Base-by-base conservation (phyloP, 2,888 invertebrate species). In the Phaonia tiefii region DNA sequence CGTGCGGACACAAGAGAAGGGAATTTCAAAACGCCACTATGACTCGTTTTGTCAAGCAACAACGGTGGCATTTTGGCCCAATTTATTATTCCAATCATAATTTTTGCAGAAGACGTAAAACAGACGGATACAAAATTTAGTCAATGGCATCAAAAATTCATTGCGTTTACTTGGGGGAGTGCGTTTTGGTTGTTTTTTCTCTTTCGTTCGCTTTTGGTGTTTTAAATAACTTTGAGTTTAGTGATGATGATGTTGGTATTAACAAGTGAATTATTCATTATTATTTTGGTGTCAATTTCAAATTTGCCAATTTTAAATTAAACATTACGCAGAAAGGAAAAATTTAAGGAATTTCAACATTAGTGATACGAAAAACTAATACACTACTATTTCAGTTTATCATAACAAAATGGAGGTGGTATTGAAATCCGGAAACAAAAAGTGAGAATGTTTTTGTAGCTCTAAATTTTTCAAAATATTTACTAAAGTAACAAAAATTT, bases 71-170 rank as follows among this genome's bases (percentile, higher is more conserved):
- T 31, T 58, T 60, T 42, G 42, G 63, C 25, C 44, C 22, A 54
- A 81, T 78, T 78, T 65, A 44, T 56, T 78, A 81, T 81, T 81
- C 81, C 46, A 22, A 46, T 72, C 81, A 81, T 75, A 69, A 65
- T 69, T 63, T 73, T 56, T 42, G 70, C 65, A 65, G 20, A 72
- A 75, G 67, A 76, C 51, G 42, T 8, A 31, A 31, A 8, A 15
- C 37, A 39, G 39, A 37, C 39, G 10, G 63, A 63, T 7, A 63
- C 54, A 22, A 22, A 54, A 11, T 22, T 22, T 20, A 22, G 20
- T 10, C 51, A 8, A 8, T 20, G 7, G 22, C 39, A 20, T 42
- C 26, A 58, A 7, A n/a, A 20, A 63, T 63, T 63, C 63, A 42
- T 39, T 22, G 39, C 63, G 22, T 42, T 63, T 39, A 63, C 39